Evolutionary conservation across 2,113 vertebrate genomes (phyloP).

Genomic region (Proteles cristata): DNA sequence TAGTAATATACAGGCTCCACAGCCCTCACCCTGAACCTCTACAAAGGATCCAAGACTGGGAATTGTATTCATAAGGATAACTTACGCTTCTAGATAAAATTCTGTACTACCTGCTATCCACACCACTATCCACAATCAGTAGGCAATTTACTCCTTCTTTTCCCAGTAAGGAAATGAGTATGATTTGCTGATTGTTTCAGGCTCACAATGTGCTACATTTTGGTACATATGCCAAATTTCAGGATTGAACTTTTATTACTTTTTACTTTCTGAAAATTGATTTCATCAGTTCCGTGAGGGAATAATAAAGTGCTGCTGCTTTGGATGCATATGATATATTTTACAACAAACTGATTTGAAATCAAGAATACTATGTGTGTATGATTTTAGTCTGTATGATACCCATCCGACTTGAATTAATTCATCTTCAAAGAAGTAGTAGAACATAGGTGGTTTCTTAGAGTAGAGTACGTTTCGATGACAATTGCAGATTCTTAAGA

Average conservation of each 20-base stretch:
- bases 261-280: not conserved
- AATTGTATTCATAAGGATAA: not conserved
- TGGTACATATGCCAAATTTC: constrained; percentile 13
- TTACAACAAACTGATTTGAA: not conserved
- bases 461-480: not conserved
- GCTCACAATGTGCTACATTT: not conserved
- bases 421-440: not conserved
- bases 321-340: not conserved
- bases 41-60: not conserved
- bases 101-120: not conserved
- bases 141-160: not conserved
- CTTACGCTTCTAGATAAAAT: not conserved
- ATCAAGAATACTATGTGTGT: not conserved
- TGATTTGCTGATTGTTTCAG: not conserved
- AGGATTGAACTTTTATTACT: not conserved
- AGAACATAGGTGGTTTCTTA: not conserved
- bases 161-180: not conserved
- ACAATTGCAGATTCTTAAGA: not conserved
- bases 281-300: not conserved
- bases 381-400: not conserved
- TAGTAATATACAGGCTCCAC: not conserved
- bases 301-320: not conserved
- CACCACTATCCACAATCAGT: not conserved
- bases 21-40: not conserved
- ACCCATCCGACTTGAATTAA: not conserved